Base-by-base conservation (phyloP, 2,888 invertebrate species). In the Meiosimyza decipiens region DNA sequence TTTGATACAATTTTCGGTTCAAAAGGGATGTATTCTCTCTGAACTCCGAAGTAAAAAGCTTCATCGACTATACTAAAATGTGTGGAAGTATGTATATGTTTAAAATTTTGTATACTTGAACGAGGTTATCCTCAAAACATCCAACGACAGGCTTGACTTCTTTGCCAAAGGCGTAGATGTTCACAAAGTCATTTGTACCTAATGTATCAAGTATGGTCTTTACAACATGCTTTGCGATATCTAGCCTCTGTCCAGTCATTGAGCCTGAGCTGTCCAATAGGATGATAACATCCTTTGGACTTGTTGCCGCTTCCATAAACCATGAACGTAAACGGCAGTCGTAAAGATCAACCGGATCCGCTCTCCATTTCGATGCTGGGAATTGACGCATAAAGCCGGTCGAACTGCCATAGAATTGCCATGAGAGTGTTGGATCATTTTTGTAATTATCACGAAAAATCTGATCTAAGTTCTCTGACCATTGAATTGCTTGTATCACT, bases 331-430 rank as follows among this genome's bases (percentile, higher is more conserved):
- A 93, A 52, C 98, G 92, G 84, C 97, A 98, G 87, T 99, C 99
- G 87, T 95, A 99, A 75, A 98, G 91, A 87, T 99, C 99, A 54
- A 95, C 93, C 65, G 93, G 92, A 81, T 93, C 92, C 79, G 92
- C 91, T 78, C 90, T 89, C 95, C 95, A 95, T 82, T 92, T 92
- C 88, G 93, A 92, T 62, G 95, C 95, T 89, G 99, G 99, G 88
- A 94, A 99, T 85, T 97, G 96, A 80, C 99, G 90, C 92, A 99
- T 96, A 86, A 99, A 98, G 55, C 99, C 99, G 18, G 95, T 94
- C 51, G 97, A 93, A 86, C 97, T 98, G 77, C 99, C 98, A 87
- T 99, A 99, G 87, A 97, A 98, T 88, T 99, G 99, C 97, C 98
- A 99, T 6, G 95, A 95, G 57, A 98, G 89, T 5, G 95, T 93